These are phyloP conservation scores for Azemiops feae DNA, from an alignment of 2,113 vertebrate genomes.

Conservation along the genomic window DNA sequence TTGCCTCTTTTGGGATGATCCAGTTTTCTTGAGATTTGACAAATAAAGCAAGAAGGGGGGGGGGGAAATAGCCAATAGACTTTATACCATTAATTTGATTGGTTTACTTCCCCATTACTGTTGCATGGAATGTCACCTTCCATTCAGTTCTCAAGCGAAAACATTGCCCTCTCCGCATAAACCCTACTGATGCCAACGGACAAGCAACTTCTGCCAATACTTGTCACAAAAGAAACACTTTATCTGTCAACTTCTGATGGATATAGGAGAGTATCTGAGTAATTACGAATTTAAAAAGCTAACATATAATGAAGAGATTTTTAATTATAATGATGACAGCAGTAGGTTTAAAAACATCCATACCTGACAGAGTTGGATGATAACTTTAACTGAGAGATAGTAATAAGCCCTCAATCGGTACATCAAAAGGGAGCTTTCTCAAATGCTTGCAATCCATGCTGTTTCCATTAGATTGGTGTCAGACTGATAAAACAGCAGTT, in stretches of 20 bases:
- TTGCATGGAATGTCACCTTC: neutral
- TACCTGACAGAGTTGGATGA: neutral
- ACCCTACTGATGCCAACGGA: neutral
- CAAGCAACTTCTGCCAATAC: neutral
- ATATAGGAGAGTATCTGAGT: neutral
- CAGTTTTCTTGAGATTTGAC: neutral
- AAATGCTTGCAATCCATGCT: neutral
- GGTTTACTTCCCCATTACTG: neutral
- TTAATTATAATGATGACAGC: neutral
- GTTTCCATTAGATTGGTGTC: neutral
- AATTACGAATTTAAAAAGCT: neutral
- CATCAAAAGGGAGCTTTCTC: neutral
- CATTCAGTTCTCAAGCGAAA: neutral
- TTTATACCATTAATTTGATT: neutral
- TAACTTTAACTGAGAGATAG: neutral
- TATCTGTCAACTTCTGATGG: neutral
- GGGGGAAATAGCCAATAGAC: neutral
- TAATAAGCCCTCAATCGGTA: neutral
- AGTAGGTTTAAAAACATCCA: neutral
- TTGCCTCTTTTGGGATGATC: neutral
- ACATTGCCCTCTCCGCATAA: neutral
- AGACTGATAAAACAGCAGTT: constrained; percentile 13
- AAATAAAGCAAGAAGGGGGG: neutral
- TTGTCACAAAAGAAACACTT: neutral
- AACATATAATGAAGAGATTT: neutral